Percentiles rank a stretch among this genome's conserved stretches.
These are phyloP conservation scores for Mamestra configurata DNA, from an alignment of 1,140 invertebrate species.

Conservation along the genomic window DNA sequence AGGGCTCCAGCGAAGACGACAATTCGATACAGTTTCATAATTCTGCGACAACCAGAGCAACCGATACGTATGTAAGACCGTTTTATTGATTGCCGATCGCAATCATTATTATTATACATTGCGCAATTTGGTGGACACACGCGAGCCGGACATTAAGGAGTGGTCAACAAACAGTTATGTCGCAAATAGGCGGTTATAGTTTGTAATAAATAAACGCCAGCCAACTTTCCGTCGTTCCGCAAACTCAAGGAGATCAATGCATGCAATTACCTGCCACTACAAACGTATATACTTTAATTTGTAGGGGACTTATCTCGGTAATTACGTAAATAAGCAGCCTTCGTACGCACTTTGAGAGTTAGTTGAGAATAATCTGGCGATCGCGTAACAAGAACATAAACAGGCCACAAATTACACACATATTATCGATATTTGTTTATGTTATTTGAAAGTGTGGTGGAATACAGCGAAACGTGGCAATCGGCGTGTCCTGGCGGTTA, in stretches of 20 bases:
- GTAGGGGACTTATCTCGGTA: constrained; percentile 64
- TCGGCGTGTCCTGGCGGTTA: constrained; percentile 67
- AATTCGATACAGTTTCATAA: constrained; percentile 49
- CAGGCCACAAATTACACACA: constrained; percentile 1
- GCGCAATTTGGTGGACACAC: constrained; percentile 60
- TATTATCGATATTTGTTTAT: constrained; percentile 25
- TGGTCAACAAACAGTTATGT: constrained; percentile 58
- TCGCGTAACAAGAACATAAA: constrained; percentile 5
- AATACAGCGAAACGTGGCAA: constrained; percentile 54
- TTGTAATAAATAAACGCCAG: constrained; percentile 66
- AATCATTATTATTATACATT: constrained; percentile 64
- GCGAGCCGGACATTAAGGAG: constrained; percentile 60
- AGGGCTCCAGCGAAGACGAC: constrained; percentile 55
- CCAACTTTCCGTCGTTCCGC: constrained; percentile 72
- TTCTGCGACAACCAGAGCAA: constrained; percentile 47
- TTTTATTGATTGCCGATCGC: constrained; percentile 66
- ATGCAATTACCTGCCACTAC: constrained; percentile 70
- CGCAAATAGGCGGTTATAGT: constrained; percentile 52
- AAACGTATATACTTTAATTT: constrained; percentile 65
- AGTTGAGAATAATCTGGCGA: constrained; percentile 22
- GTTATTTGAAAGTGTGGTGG: constrained; percentile 58
- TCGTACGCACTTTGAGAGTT: constrained; percentile 34
- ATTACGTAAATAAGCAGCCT: constrained; percentile 69
- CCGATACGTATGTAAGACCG: constrained; percentile 42
- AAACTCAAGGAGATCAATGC: constrained; percentile 83